These are phyloP conservation scores for Bombus vancouverensis DNA, from an alignment of 1,140 invertebrate genomes.

Conservation along the genomic window DNA sequence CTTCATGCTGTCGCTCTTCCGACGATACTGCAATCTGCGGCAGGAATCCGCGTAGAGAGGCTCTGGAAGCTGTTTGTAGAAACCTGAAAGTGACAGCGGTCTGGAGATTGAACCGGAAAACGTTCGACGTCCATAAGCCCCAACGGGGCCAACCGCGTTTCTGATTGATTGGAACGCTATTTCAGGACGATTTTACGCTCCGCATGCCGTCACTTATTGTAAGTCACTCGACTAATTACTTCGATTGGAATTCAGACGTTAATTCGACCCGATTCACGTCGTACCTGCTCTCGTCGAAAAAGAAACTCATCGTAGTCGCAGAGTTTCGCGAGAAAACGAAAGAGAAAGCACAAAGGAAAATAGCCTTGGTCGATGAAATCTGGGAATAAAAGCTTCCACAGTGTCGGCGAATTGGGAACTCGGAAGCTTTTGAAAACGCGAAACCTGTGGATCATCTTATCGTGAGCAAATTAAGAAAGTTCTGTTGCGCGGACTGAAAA, in stretches of 20 bases:
- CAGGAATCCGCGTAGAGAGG: constrained; percentile 84
- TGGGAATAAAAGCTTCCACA: background rate
- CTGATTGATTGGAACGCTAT: background rate
- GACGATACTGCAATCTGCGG: constrained; percentile 84
- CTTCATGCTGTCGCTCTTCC: constrained; percentile 87
- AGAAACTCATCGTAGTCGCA: too few relatives aligned
- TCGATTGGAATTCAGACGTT: background rate
- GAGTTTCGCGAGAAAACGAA: background rate
- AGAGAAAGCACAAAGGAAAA: background rate
- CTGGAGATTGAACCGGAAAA: constrained; percentile 47
- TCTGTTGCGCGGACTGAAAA: background rate
- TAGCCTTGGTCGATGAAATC: background rate
- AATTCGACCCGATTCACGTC: background rate
- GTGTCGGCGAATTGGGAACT: background rate
- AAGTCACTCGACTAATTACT: background rate
- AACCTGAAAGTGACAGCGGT: constrained; percentile 81
- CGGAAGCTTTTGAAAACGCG: background rate
- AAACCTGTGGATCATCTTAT: background rate
- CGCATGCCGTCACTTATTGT: background rate
- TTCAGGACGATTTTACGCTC: background rate
- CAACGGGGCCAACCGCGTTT: background rate
- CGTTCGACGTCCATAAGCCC: background rate
- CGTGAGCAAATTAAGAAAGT: constrained; percentile 7
- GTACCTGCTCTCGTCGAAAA: background rate
- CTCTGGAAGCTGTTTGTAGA: constrained; percentile 85